phyloP scores from a whole-genome alignment of 2,797 vertebrate genomes.

The Eidolon dupreanum region DNA sequence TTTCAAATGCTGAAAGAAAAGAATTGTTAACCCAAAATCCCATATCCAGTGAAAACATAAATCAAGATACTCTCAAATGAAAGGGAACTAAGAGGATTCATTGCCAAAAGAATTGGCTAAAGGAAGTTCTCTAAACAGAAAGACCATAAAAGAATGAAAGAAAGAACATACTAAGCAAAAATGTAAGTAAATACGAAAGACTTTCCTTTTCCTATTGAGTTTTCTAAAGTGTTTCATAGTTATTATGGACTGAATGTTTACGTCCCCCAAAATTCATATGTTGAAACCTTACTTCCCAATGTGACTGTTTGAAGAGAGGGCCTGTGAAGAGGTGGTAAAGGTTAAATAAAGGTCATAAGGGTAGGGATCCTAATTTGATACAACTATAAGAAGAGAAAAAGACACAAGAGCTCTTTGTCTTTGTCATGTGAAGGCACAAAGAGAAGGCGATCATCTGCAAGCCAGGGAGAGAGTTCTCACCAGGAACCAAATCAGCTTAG shows the following conservation, averaged over 20 bases:
- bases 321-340: neutral
- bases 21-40: neutral
- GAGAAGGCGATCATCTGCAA: neutral
- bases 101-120: constrained; percentile 15
- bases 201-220: neutral
- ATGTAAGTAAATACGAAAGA: neutral
- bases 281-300: neutral
- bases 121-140: constrained; percentile 42
- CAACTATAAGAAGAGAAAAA: neutral
- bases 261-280: neutral
- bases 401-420: neutral
- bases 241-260: neutral
- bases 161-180: constrained; percentile 10
- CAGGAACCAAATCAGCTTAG: neutral
- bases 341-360: neutral
- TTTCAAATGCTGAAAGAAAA: constrained; percentile 8
- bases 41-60: neutral
- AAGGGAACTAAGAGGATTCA: neutral
- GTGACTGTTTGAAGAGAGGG: neutral
- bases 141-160: neutral
- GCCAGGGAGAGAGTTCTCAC: neutral
- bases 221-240: neutral
- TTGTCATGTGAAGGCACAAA: neutral
- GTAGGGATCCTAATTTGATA: neutral
- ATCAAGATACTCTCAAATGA: neutral